Percentiles rank a stretch among this genome's conserved stretches.
These are phyloP conservation scores for Beris chalybata DNA, from an alignment of 2,888 invertebrate species.

Conservation along the genomic window DNA sequence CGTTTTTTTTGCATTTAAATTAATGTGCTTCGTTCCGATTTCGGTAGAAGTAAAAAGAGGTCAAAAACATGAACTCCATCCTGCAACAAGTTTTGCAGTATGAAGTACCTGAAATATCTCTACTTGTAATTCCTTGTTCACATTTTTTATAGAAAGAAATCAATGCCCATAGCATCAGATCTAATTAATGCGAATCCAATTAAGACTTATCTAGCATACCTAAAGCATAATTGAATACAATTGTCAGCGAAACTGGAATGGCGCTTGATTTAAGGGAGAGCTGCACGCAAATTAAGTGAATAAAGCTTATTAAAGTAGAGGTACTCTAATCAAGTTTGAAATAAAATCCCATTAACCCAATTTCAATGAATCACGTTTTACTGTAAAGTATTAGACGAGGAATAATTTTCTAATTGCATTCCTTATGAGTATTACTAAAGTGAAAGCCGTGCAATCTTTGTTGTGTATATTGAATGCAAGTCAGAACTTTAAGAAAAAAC, in stretches of 20 bases:
- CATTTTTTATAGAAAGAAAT: neutral
- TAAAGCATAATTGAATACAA: constrained; percentile 23
- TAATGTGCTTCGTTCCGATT: neutral
- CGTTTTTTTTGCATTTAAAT: constrained; percentile 8
- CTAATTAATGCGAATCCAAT: constrained; percentile 29
- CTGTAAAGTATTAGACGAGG: no score
- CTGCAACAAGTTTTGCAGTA: no score
- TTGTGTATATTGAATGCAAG: no score
- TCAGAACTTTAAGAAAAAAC: no score
- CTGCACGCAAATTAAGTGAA: no score
- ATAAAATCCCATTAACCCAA: constrained; percentile 32
- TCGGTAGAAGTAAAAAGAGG: neutral
- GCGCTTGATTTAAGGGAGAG: no score
- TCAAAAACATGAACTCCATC: no score
- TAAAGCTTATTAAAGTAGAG: neutral
- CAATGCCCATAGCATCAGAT: neutral
- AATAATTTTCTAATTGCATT: no score
- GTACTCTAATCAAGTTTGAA: constrained; percentile 24
- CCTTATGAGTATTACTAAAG: no score
- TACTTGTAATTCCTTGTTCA: no score
- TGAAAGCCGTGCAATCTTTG: no score
- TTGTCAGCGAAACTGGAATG: constrained; percentile 8
- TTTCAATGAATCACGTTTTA: constrained; percentile 12
- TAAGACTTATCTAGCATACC: constrained; percentile 5
- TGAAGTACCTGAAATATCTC: no score